These are phyloP conservation scores for Anguilla rostrata DNA, from an alignment of 2,113 vertebrate genomes.

Conservation along the genomic window DNA sequence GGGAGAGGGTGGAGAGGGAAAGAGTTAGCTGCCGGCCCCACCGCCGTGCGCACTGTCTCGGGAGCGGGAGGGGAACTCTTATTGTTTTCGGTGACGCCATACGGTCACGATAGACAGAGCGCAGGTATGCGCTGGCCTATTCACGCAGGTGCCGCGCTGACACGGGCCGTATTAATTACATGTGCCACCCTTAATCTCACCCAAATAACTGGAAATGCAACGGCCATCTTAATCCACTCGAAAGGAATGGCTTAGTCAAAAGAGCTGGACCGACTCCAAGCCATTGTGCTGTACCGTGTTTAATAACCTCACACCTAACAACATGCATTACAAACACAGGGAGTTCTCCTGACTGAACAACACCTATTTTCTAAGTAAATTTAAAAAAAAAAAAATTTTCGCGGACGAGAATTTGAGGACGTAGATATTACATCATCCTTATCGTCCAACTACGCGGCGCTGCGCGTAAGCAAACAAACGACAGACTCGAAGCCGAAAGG, in stretches of 20 bases:
- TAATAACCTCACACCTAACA: neutral
- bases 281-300: neutral
- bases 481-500: neutral
- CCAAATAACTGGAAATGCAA: constrained; percentile 1
- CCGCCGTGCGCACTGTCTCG: neutral
- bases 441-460: neutral
- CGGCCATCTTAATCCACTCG: constrained; percentile 2
- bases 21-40: neutral
- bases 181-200: constrained; percentile 1
- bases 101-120: neutral
- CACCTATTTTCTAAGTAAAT: neutral
- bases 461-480: too few relatives aligned
- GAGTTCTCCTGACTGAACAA: neutral
- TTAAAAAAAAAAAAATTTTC: neutral
- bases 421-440: neutral
- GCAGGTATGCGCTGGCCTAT: neutral
- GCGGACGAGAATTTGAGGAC: neutral
- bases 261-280: neutral
- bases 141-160: neutral
- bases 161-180: constrained; percentile 13
- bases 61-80: too few relatives aligned
- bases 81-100: neutral
- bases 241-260: constrained; percentile 4
- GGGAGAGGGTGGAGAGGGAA: too few relatives aligned
- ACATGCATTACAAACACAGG: neutral